Percentiles rank a stretch among this genome's conserved stretches.
These are phyloP conservation scores for Hemibagrus guttatus DNA, from an alignment of 2,797 vertebrate species.

Conservation along the genomic window DNA sequence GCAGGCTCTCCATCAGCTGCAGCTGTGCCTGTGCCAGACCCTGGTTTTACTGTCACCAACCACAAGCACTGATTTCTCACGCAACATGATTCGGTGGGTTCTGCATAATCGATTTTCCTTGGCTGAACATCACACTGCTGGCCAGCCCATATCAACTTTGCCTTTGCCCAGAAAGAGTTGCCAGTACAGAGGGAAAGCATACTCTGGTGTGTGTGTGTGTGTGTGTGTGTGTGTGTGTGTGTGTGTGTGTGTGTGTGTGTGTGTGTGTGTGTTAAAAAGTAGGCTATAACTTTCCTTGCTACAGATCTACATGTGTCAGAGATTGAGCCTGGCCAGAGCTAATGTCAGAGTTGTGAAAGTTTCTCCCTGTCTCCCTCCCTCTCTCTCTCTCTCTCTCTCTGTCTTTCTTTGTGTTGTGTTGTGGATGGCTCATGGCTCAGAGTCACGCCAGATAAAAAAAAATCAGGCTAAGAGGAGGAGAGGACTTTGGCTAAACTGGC, in stretches of 20 bases:
- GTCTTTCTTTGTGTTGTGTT: conserved; percentile 41
- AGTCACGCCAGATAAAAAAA: conserved; percentile 52
- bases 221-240: not conserved
- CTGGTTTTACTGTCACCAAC: conserved; percentile 47
- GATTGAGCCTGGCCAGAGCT: conserved; percentile 35
- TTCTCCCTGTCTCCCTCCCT: conserved; percentile 33
- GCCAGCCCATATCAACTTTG: conserved; percentile 47
- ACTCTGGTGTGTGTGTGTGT: conserved; percentile 26
- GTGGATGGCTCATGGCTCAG: conserved; percentile 46
- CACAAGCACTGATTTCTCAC: conserved; percentile 48
- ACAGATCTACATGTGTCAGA: conserved; percentile 47
- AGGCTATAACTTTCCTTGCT: conserved; percentile 58
- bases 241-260: not conserved
- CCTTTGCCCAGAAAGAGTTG: conserved; percentile 38
- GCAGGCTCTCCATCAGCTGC: conserved; percentile 48
- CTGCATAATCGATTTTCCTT: conserved; percentile 67
- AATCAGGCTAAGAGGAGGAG: conserved; percentile 50
- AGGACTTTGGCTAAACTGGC: conserved; percentile 62
- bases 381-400: conserved; percentile 17
- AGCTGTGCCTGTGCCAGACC: conserved; percentile 42
- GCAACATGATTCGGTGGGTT: conserved; percentile 52
- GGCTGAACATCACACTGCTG: conserved; percentile 43
- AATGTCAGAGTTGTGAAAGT: conserved; percentile 30
- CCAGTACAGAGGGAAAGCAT: conserved; percentile 38
- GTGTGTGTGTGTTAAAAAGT: conserved; percentile 30